These are phyloP conservation scores for Catocala nupta DNA, from an alignment of 2,888 invertebrate genomes.

Conservation along the genomic window DNA sequence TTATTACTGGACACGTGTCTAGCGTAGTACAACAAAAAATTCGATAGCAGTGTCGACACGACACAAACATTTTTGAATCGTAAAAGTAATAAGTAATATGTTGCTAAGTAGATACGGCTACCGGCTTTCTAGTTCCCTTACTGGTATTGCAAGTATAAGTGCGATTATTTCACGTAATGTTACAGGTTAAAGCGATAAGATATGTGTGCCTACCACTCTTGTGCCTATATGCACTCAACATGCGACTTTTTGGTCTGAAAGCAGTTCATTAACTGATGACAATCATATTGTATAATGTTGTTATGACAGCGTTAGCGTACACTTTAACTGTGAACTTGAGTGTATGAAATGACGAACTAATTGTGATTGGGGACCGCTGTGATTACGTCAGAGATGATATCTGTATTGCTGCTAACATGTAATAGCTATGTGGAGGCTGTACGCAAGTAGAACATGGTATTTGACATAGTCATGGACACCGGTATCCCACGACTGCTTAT, in stretches of 20 bases:
- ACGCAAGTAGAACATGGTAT: not conserved
- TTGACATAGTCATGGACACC: not conserved
- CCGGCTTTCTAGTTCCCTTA: conserved; percentile 1
- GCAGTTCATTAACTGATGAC: conserved; percentile 29
- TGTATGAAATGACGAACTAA: conserved; percentile 12
- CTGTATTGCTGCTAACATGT: too few species aligned
- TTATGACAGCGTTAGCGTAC: conserved; percentile 19
- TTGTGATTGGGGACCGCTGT: not conserved
- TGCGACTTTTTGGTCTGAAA: conserved; percentile 44
- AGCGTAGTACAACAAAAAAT: not conserved
- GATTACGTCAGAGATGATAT: too few species aligned
- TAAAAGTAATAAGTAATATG: not conserved
- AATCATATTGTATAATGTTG: conserved; percentile 14
- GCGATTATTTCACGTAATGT: conserved; percentile 34
- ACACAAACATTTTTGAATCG: too few species aligned
- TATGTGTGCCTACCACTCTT: conserved; percentile 40
- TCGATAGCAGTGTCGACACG: too few species aligned
- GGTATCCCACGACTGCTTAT: not conserved
- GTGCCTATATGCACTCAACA: conserved; percentile 36
- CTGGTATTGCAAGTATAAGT: conserved; percentile 22
- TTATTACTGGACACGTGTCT: not conserved
- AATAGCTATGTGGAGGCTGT: too few species aligned
- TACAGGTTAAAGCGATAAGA: conserved; percentile 31
- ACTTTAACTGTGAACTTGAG: conserved; percentile 17
- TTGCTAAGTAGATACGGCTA: not conserved